phyloP scores from a whole-genome alignment of 2,113 vertebrate genomes.

The Atrichornis clamosus region DNA sequence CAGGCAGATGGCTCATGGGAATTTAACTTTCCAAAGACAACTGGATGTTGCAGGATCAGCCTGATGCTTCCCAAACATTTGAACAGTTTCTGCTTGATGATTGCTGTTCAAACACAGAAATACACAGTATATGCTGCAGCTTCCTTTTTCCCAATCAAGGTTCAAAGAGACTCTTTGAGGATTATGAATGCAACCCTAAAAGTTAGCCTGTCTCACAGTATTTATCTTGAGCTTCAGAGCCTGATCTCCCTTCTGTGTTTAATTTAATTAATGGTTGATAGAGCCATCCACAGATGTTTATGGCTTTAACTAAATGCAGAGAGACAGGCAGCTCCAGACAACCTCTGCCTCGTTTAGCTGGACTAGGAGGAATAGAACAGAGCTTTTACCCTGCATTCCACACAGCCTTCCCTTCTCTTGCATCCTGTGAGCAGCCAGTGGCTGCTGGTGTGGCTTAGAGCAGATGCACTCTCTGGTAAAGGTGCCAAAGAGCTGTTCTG shows the following conservation, averaged over 20 bases:
- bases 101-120: neutral
- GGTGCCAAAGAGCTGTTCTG: neutral
- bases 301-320: neutral
- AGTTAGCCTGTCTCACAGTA: neutral
- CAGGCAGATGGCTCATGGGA: neutral
- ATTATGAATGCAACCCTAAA: neutral
- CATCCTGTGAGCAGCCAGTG: neutral
- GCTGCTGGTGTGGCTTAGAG: neutral
- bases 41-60: neutral
- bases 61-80: neutral
- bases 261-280: neutral
- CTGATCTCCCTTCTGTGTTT: neutral
- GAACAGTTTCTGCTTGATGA: neutral
- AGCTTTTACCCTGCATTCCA: neutral
- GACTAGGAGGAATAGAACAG: neutral
- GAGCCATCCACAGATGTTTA: neutral
- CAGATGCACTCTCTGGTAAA: neutral
- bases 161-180: neutral
- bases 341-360: neutral
- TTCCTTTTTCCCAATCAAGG: neutral
- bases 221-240: neutral
- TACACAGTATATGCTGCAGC: neutral
- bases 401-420: neutral
- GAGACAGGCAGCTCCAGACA: neutral
- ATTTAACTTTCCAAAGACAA: neutral